Base-by-base conservation (phyloP, 2,888 invertebrate genomes). In the Xylophagus ater region DNA sequence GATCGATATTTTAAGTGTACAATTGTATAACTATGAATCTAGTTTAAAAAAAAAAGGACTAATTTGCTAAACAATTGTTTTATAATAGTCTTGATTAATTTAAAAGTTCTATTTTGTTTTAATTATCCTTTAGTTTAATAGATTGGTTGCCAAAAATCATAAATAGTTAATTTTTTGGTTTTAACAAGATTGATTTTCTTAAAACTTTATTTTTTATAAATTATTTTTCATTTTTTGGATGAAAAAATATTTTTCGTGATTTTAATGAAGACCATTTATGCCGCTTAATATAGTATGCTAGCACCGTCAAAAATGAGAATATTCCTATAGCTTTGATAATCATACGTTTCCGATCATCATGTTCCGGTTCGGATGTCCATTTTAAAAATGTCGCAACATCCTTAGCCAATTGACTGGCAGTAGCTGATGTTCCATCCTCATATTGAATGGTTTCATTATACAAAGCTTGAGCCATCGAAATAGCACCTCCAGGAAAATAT, bases 401-500 rank as follows among this genome's bases (percentile, higher is more conserved):
- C 69, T 98, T 99, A 45, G 98, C 90, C 60, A 97, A 68, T 70
- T 99, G 98, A 59, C 92, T 88, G 51, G 85, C 81, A 39, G 87
- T 82, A 37, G 96, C 81, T 40, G 90, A 84, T 39, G 98, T 98
- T 49, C 96, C 97, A 66, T 92, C 92, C 36, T 68, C 62, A 64
- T 76, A 92, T 57, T 90, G 89, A 36, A 88, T 73, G 14, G 77
- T 76, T 75, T 81, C 94, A 65, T 90, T 86, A 66, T 82, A 94
- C 43, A 96, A 69, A 24, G 84, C 83, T 67, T 90, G 92, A 7
- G 83, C 92, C 94, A 96, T 96, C 46, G 86, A 81, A 60, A 98
- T 92, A 54, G 93, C 89, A 35, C 96, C 96, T 17, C 96, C 97
- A 1, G 84, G 75, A 78, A 98, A 99, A 69, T 98, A 99, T 0